These are phyloP conservation scores for Promerops cafer DNA, from an alignment of 2,113 vertebrate genomes.

Conservation along the genomic window DNA sequence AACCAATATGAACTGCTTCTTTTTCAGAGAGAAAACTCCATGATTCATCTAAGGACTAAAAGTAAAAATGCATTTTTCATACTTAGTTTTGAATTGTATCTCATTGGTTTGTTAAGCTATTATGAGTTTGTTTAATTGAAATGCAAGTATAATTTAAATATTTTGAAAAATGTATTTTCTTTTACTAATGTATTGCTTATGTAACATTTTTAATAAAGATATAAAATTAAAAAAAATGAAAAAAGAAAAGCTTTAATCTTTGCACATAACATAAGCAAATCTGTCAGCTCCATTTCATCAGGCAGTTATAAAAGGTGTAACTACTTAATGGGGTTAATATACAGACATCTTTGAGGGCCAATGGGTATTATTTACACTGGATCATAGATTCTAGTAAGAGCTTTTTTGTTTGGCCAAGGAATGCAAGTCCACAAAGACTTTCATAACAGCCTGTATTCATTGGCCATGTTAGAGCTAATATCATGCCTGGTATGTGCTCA, in stretches of 20 bases:
- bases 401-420: neutral
- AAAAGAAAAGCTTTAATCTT: neutral
- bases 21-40: neutral
- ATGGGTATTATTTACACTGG: neutral
- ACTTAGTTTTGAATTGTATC: neutral
- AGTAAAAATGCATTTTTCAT: neutral
- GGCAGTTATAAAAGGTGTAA: neutral
- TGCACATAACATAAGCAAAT: neutral
- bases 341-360: neutral
- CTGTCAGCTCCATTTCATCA: slow-evolving; percentile 7
- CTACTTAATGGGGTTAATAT: neutral
- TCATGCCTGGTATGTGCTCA: neutral
- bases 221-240: neutral
- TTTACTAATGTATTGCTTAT: neutral
- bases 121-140: neutral
- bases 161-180: neutral
- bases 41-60: neutral
- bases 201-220: neutral
- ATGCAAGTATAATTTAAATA: neutral
- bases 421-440: neutral
- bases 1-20: neutral
- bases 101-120: neutral
- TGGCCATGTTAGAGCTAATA: neutral
- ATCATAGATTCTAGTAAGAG: neutral
- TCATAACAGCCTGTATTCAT: neutral